Base-by-base conservation (phyloP, 2,113 vertebrate species). In the Chunga burmeisteri region DNA sequence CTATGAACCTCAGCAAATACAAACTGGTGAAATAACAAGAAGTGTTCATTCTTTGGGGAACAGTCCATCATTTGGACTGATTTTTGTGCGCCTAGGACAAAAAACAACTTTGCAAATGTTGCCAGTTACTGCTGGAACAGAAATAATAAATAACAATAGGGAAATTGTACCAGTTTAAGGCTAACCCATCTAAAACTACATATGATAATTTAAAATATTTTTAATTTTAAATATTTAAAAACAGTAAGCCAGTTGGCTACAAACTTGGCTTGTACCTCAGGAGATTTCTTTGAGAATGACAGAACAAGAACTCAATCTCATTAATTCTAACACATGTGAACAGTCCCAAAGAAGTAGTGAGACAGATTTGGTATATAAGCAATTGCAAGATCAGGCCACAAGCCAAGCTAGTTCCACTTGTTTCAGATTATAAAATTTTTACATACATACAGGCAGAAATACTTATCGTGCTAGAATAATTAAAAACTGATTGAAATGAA, bases 321-420 rank as follows among this genome's bases (percentile, higher is more conserved):
- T 85, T 89, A 94, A 90, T 95, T 94, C 67, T 83, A 86, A 90
- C 78, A 88, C 84, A 66, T 55, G 53, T 50, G 50, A 87, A 80
- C 32, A 70, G 71, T 93, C 71, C 74, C 70, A 71, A 82, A 90
- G 84, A 91, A 94, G 59, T 14, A 81, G 50, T 73, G 63, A 78
- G 78, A 50, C 71, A 94, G 83, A 91, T 58, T 38, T 73, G 46
- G 47, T 86, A 32, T 59, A 66, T 25, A 88, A 96, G n/a, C 61
- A 78, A 88, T 74, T 79, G 72, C 56, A 93, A 86, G 90, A 77
- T 63, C 89, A 95, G 81, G 86, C 84, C 93, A 93, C 32, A 80
- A 91, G 81, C 93, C 93, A 96, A 87, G 29, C 59, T 86, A 90
- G 71, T 87, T 95, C 93, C 95, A 96, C 89, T 96, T 96, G 94